Conservation (phyloP, 2,113 vertebrate genomes). For the Xenopus tropicalis region DNA sequence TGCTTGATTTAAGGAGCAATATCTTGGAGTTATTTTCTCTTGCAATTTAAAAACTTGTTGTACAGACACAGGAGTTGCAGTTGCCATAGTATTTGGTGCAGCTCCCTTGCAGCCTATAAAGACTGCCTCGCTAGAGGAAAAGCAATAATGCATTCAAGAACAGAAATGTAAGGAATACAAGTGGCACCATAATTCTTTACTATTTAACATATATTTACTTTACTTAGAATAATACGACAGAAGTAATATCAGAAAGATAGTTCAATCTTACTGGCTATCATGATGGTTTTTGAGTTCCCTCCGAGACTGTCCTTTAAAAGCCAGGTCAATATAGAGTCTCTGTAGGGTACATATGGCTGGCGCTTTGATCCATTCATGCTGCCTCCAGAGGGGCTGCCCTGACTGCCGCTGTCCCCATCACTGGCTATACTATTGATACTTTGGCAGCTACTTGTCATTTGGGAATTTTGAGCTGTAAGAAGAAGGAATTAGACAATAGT, state of each 20-base stretch:
- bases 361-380: slow-evolving; percentile 51
- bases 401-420: slow-evolving; percentile 70
- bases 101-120: too few species aligned
- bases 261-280: slow-evolving; percentile 88
- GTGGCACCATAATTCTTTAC: too few species aligned
- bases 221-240: background rate
- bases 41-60: too few species aligned
- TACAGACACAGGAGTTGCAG: too few species aligned
- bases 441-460: slow-evolving; percentile 89
- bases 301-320: slow-evolving; percentile 95
- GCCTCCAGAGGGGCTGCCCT: slow-evolving; percentile 62
- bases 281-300: slow-evolving; percentile 95
- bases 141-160: too few species aligned
- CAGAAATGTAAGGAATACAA: too few species aligned
- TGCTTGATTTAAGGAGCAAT: too few species aligned
- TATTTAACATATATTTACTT: too few species aligned
- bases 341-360: slow-evolving; percentile 88
- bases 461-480: slow-evolving; percentile 88
- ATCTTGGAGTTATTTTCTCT: too few species aligned
- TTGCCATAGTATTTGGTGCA: too few species aligned
- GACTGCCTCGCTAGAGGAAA: too few species aligned
- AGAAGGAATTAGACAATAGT: slow-evolving; percentile 11
- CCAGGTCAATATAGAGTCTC: slow-evolving; percentile 96
- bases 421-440: slow-evolving; percentile 82
- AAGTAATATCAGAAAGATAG: background rate